phyloP scores from a whole-genome alignment of 2,888 invertebrate species.

The Perithous albicinctus region DNA sequence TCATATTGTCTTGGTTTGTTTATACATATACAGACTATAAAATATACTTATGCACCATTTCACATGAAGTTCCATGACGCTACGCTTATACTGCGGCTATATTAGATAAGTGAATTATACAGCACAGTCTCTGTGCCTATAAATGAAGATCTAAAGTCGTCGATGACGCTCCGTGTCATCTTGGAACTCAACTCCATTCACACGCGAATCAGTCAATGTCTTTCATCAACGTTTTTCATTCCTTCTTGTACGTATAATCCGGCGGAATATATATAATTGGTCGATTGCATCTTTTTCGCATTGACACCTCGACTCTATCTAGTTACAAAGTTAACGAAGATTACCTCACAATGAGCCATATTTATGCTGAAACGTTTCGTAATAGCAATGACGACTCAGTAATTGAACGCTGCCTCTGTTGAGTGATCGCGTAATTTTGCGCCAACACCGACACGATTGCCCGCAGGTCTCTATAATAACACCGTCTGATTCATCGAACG shows the following conservation, averaged over 20 bases:
- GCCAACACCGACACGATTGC: neutral
- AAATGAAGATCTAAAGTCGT: conserved; percentile 13
- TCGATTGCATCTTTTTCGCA: neutral
- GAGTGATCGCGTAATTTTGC: conserved; percentile 16
- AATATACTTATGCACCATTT: conserved; percentile 13
- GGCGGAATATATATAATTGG: conserved; percentile 2
- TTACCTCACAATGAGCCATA: conserved; percentile 5
- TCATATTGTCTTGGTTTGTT: conserved; percentile 42
- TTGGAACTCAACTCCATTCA: neutral
- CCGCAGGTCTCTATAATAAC: conserved; percentile 3
- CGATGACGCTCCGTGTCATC: conserved; percentile 33
- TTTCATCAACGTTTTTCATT: too few relatives aligned
- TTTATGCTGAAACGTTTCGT: conserved; percentile 23
- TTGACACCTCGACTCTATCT: conserved; percentile 9
- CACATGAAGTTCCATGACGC: neutral
- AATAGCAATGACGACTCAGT: conserved; percentile 11
- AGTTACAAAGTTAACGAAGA: conserved; percentile 1
- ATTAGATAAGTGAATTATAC: neutral
- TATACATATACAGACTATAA: conserved; percentile 5
- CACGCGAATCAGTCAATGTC: neutral
- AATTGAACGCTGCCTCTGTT: conserved; percentile 5
- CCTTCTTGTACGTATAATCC: too few relatives aligned
- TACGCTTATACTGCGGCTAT: neutral
- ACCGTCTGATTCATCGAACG: conserved; percentile 36
- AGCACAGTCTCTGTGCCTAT: neutral